These are phyloP conservation scores for Onychomys leucogaster DNA, from an alignment of 2,797 vertebrate species.

Conservation along the genomic window DNA sequence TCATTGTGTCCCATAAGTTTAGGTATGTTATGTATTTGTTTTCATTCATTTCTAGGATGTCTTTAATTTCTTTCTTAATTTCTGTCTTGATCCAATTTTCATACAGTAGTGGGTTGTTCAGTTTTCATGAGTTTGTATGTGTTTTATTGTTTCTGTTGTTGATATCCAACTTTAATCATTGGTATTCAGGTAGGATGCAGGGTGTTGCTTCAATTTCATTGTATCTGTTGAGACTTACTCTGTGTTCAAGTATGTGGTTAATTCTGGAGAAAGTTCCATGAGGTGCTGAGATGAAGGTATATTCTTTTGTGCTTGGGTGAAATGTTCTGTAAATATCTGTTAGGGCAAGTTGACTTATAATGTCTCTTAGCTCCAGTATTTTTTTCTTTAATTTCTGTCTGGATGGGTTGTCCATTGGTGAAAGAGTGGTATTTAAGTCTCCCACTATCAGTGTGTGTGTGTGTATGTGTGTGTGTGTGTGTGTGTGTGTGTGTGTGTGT, in stretches of 20 bases:
- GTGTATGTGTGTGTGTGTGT: background rate
- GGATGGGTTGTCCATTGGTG: background rate
- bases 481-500: no score
- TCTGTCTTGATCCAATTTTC: background rate
- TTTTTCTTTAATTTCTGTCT: background rate
- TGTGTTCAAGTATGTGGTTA: background rate
- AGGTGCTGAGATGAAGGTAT: background rate
- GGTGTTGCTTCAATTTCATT: background rate
- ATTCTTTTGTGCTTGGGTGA: background rate
- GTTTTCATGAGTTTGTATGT: background rate
- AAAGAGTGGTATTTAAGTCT: background rate
- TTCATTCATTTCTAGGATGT: background rate
- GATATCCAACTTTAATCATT: background rate
- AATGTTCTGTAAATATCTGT: background rate
- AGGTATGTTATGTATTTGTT: background rate
- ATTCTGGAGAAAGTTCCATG: background rate
- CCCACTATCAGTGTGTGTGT: background rate
- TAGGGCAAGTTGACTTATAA: background rate
- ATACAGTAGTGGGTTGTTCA: background rate
- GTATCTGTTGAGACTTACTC: background rate
- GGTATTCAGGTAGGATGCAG: background rate
- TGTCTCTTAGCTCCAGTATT: background rate
- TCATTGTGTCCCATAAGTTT: background rate
- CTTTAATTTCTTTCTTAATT: background rate
- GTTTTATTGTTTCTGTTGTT: background rate